Evolutionary conservation across 92 coral and sea anemone genomes (phyloP).

Genomic region (Desmophyllum pertusum): DNA sequence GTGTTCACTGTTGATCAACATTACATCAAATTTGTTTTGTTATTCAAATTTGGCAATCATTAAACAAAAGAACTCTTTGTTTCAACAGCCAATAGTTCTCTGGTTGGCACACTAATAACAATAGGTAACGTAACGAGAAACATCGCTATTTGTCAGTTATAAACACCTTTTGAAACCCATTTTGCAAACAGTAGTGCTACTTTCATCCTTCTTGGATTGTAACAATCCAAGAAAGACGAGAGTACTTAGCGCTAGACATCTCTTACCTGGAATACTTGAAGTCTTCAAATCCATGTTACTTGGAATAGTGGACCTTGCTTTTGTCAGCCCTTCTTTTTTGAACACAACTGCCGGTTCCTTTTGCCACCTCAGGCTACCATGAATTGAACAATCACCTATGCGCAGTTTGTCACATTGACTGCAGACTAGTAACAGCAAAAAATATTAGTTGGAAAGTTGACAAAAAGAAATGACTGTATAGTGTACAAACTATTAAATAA

Average conservation of each 20-base stretch:
- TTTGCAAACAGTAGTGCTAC: too few relatives aligned
- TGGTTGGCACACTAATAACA: too few relatives aligned
- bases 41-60: too few relatives aligned
- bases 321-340: constrained; percentile 35
- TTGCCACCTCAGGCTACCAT: constrained; percentile 42
- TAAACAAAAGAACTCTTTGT: too few relatives aligned
- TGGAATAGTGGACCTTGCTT: constrained; percentile 57
- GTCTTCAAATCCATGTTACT: constrained; percentile 31
- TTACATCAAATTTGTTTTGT: too few relatives aligned
- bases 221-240: neutral
- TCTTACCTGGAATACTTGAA: constrained; percentile 41
- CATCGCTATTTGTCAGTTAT: neutral
- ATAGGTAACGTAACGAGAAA: too few relatives aligned
- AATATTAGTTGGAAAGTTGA: neutral
- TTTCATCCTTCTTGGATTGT: neutral
- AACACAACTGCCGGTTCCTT: constrained; percentile 19
- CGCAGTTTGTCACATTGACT: constrained; percentile 61
- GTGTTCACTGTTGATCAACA: too few relatives aligned
- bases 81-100: too few relatives aligned
- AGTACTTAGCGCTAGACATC: neutral
- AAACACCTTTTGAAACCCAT: neutral
- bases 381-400: constrained; percentile 54
- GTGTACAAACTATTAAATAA: neutral
- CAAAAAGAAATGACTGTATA: too few relatives aligned
- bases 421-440: constrained; percentile 34